Percentiles rank a stretch among this genome's conserved stretches.
These are phyloP conservation scores for Procambarus clarkii DNA, from an alignment of 1,140 invertebrate genomes.

Conservation along the genomic window DNA sequence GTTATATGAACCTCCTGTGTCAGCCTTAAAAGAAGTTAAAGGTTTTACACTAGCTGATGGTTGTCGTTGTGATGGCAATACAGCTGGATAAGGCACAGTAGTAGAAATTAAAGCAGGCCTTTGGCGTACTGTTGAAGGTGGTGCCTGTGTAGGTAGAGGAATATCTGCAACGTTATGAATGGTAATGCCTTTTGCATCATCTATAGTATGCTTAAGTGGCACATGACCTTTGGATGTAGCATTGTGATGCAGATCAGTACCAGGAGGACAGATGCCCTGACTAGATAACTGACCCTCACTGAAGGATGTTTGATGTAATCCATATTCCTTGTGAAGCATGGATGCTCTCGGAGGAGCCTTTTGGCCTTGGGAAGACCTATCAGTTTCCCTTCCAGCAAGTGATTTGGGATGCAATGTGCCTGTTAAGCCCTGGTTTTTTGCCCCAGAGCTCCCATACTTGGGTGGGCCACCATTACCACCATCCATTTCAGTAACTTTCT, in stretches of 20 bases:
- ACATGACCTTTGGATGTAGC: not conserved
- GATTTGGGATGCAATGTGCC: not conserved
- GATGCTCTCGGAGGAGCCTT: not conserved
- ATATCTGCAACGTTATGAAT: not conserved
- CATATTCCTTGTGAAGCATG: not conserved
- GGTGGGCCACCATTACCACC: not conserved
- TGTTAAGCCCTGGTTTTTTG: not conserved
- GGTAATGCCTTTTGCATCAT: not conserved
- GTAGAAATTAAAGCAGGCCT: not conserved
- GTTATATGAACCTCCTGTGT: not conserved
- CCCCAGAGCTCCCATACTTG: not conserved
- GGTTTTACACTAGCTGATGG: not conserved
- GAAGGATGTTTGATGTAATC: not conserved
- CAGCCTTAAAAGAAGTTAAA: not conserved
- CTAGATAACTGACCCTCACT: not conserved
- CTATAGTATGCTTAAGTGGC: not conserved
- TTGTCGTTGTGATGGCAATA: not conserved
- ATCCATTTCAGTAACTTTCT: not conserved
- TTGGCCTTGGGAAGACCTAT: not conserved
- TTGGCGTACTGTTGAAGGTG: not conserved
- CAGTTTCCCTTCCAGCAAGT: not conserved
- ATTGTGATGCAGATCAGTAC: not conserved
- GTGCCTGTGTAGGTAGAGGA: not conserved
- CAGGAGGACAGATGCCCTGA: not conserved
- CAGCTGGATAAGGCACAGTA: not conserved